phyloP scores from a whole-genome alignment of 2,113 vertebrate genomes.

The Lates calcarifer region DNA sequence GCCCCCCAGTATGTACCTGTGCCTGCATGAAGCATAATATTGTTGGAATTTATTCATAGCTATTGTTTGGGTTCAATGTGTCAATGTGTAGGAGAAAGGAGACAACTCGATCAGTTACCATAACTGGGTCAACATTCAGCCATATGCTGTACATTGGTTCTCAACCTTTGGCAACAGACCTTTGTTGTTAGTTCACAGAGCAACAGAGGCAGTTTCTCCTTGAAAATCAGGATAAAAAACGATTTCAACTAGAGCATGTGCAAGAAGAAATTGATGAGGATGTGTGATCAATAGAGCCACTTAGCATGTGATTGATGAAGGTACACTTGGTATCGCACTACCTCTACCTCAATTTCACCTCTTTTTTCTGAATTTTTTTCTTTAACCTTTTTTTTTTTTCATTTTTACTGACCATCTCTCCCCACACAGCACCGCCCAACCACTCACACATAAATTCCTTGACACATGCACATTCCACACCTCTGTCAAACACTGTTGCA shows the following conservation, averaged over 20 bases:
- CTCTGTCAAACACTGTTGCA: conserved; percentile 22
- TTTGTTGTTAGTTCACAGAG: background rate
- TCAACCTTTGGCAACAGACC: background rate
- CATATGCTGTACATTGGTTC: background rate
- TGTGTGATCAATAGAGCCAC: conserved; percentile 62
- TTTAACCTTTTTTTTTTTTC: background rate
- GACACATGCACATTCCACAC: conserved; percentile 31
- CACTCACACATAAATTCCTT: conserved; percentile 20
- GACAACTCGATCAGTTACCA: background rate
- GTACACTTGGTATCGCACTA: conserved; percentile 22
- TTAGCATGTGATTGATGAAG: conserved; percentile 57
- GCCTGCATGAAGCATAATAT: conserved; percentile 20
- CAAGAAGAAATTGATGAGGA: conserved; percentile 49
- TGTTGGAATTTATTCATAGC: background rate
- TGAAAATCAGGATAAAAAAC: background rate
- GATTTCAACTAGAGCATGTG: background rate
- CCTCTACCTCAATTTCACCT: conserved; percentile 8
- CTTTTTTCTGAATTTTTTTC: too few relatives aligned
- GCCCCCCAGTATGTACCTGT: background rate
- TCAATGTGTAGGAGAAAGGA: background rate
- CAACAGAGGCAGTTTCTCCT: background rate
- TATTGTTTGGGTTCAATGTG: background rate
- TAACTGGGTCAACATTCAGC: too few relatives aligned
- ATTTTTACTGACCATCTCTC: conserved; percentile 7
- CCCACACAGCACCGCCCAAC: conserved; percentile 12